Percentiles rank a stretch among this genome's conserved stretches.
These are phyloP conservation scores for Drosophila oshimai DNA, from an alignment of 1,140 invertebrate species.

Conservation along the genomic window DNA sequence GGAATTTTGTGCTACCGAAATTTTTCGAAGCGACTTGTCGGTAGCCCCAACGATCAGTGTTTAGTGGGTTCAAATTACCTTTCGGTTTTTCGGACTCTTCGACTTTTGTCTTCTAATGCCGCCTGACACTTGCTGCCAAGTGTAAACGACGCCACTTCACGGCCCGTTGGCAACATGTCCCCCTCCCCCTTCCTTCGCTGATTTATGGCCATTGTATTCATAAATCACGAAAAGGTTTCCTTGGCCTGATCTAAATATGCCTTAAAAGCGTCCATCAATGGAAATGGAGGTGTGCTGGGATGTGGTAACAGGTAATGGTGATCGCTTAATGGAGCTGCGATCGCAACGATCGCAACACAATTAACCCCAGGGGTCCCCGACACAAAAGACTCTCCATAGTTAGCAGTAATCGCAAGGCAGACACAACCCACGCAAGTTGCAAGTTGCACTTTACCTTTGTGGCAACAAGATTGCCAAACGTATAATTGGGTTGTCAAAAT, in stretches of 20 bases:
- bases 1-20: conserved; percentile 75
- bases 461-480: conserved; percentile 3
- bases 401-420: conserved; percentile 36
- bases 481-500: conserved; percentile 57
- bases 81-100: background rate
- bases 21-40: conserved; percentile 3
- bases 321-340: conserved; percentile 52
- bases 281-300: background rate
- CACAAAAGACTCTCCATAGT: conserved; percentile 37
- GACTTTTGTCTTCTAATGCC: conserved; percentile 51
- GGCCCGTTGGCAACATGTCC: conserved; percentile 2
- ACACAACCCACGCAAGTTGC: conserved; percentile 24
- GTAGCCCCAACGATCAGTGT: background rate
- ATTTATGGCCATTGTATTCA: conserved; percentile 23
- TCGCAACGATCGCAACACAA: conserved; percentile 38
- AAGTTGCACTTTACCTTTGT: conserved; percentile 2
- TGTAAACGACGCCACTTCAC: conserved; percentile 58
- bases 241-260: conserved; percentile 43
- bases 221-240: conserved; percentile 38
- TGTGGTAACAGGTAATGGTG: background rate
- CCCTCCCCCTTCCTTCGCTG: conserved; percentile 8
- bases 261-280: conserved; percentile 29
- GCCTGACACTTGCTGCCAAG: conserved; percentile 68
- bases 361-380: conserved; percentile 50
- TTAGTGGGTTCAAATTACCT: conserved; percentile 44